A percentile compares a stretch with the other conserved stretches of the same genome.
phyloP scores from a whole-genome alignment of 2,113 vertebrate genomes.

The Haemorhous mexicanus region DNA sequence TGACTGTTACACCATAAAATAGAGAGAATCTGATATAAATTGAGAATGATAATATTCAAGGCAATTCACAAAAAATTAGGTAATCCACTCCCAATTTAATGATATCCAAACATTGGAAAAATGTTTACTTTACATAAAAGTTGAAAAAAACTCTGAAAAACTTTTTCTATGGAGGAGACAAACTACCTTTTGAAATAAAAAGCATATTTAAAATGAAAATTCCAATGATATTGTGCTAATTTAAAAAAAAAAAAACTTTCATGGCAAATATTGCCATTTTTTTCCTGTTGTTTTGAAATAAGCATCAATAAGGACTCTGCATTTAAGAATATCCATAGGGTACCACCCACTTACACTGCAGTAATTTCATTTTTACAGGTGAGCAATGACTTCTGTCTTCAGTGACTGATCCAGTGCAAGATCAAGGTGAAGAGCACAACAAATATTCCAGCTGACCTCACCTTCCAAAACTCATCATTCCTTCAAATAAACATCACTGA shows the following conservation, averaged over 20 bases:
- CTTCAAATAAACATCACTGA: not conserved
- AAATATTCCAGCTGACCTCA: conserved; percentile 28
- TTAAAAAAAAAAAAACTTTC: not conserved
- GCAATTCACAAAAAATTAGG: not conserved
- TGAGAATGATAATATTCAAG: not conserved
- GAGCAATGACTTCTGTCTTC: not conserved
- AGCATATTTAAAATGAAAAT: not conserved
- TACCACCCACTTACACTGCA: not conserved
- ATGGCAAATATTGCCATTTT: not conserved
- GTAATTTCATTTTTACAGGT: not conserved
- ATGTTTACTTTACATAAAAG: not conserved
- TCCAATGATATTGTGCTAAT: not conserved
- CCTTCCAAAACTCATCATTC: conserved; percentile 7
- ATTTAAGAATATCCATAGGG: not conserved
- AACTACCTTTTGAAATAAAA: not conserved
- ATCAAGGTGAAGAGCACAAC: conserved; percentile 17
- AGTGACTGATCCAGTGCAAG: not conserved
- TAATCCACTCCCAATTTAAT: not conserved
- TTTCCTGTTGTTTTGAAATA: not conserved
- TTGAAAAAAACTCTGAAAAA: not conserved
- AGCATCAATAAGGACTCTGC: not conserved
- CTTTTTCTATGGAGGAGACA: not conserved
- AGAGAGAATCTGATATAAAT: not conserved
- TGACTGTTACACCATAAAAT: not conserved
- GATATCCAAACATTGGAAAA: not conserved